These are phyloP conservation scores for Ibidorhyncha struthersii DNA, from an alignment of 2,113 vertebrate species.

Conservation along the genomic window DNA sequence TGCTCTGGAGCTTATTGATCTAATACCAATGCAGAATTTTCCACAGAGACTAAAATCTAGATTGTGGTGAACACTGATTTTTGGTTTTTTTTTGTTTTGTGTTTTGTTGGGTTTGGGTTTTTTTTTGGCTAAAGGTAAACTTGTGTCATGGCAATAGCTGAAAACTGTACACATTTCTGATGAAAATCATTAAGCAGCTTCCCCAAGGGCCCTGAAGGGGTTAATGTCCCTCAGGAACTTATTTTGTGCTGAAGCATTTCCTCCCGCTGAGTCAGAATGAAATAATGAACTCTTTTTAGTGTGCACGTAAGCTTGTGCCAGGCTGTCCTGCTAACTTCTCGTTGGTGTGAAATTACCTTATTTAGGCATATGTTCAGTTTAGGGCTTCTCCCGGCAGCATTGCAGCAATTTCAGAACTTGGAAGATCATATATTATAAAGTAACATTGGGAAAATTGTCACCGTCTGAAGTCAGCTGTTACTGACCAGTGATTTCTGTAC, in stretches of 20 bases:
- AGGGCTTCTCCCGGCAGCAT: background rate
- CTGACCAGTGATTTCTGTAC: background rate
- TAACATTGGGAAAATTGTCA: background rate
- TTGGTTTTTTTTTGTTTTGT: background rate
- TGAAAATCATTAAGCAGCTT: background rate
- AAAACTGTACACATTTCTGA: background rate
- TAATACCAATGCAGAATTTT: background rate
- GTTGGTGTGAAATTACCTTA: conserved; percentile 39
- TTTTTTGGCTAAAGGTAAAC: background rate
- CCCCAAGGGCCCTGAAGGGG: background rate
- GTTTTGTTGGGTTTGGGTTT: background rate
- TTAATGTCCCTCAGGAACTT: conserved; percentile 56
- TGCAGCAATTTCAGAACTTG: conserved; percentile 19
- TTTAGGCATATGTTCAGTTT: conserved; percentile 52
- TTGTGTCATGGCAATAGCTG: fast-evolving
- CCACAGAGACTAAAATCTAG: background rate
- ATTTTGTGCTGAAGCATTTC: conserved; percentile 65
- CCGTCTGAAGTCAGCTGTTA: background rate
- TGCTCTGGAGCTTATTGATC: background rate
- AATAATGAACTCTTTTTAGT: conserved; percentile 54
- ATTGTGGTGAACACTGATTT: background rate
- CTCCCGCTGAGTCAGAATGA: conserved; percentile 56
- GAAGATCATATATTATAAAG: background rate
- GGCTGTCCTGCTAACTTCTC: background rate
- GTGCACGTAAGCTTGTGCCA: background rate